phyloP scores from a whole-genome alignment of 2,113 vertebrate genomes.

The Callaeas wilsoni region DNA sequence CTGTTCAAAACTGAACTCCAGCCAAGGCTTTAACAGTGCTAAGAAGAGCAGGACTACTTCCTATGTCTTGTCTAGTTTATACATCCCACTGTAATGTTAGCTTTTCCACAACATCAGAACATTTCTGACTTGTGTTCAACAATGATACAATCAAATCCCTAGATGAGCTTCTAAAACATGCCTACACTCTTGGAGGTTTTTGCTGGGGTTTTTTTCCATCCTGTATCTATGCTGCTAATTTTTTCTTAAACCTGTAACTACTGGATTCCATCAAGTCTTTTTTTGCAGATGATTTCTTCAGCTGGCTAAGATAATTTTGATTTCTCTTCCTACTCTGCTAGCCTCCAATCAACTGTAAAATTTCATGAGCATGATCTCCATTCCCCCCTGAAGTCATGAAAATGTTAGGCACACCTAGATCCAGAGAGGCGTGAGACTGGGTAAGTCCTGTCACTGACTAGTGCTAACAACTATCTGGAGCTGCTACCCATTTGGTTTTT shows the following conservation, averaged over 20 bases:
- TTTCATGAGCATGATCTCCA: background rate
- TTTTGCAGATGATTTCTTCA: background rate
- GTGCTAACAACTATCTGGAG: background rate
- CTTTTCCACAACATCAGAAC: background rate
- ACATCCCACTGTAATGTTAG: background rate
- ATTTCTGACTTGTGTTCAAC: background rate
- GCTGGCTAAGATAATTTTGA: background rate
- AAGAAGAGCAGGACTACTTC: background rate
- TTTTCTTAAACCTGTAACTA: background rate
- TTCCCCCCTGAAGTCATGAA: background rate
- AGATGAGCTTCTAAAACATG: background rate
- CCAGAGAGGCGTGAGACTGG: accelerated
- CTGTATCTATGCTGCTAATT: background rate
- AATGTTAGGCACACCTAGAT: background rate
- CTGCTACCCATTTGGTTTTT: background rate
- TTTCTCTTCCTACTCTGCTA: background rate
- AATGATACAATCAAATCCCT: background rate
- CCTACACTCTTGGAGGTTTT: background rate
- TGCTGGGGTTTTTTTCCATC: accelerated
- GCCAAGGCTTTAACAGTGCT: background rate
- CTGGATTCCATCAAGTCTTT: background rate
- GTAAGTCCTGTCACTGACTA: background rate
- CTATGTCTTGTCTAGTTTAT: background rate
- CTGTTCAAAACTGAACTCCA: background rate
- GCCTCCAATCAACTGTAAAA: background rate